Evolutionary conservation across 2,797 vertebrate species (phyloP).

Genomic region (Lutjanus argentimaculatus): DNA sequence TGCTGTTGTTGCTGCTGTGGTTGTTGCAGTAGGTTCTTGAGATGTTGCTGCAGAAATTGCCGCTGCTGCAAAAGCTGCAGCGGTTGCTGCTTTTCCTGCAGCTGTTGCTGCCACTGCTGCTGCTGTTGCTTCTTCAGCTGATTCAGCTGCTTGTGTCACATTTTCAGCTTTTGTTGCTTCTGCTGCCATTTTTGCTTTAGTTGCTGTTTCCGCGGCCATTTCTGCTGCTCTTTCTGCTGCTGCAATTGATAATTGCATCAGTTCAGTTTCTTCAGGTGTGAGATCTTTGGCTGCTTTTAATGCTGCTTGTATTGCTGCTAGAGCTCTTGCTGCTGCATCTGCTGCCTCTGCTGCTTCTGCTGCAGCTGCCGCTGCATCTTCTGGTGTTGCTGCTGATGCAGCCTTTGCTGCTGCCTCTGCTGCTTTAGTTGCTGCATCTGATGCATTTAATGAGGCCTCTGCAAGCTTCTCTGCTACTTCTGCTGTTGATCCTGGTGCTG

Average conservation of each 20-base stretch:
- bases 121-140: not conserved
- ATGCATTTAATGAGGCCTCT: not conserved
- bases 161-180: not conserved
- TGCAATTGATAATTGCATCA: not conserved
- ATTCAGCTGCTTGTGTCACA: not conserved
- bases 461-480: not conserved
- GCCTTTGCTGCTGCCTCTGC: not conserved
- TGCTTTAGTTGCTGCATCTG: conserved; percentile 12
- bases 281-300: not conserved
- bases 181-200: not conserved
- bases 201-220: not conserved
- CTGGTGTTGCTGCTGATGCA: not conserved
- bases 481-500: fast-evolving
- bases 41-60: not conserved
- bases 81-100: not conserved
- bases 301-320: not conserved
- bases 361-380: not conserved
- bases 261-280: not conserved
- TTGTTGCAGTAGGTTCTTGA: not conserved
- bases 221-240: not conserved
- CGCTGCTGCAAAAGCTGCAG: not conserved
- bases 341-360: not conserved
- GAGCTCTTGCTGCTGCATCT: not conserved
- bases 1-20: not conserved
- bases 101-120: not conserved